Evolutionary conservation across 2,888 invertebrate species (phyloP), one percentile per base, ranked within the genome.

Genomic region (Papilio elwesi): DNA sequence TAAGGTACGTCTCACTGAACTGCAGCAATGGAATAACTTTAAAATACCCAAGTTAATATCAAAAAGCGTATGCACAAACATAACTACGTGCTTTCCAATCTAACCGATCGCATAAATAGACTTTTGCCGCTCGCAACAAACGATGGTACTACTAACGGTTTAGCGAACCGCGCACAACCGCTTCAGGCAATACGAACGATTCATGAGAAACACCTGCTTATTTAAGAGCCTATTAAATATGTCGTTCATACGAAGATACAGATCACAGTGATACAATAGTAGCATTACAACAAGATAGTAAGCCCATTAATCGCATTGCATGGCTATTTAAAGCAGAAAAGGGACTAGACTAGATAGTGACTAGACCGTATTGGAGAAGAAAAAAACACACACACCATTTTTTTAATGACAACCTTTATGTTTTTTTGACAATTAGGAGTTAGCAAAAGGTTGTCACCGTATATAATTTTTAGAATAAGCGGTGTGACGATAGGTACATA

Each of bases 291-390:
- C 7, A 26, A 65, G 13, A 52, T 52, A 70, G 53, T 52, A 70
- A 73, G 71, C 65, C 57, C 68, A 51, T 73, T 68, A 62, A 74
- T 49, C 64, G 49, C 71, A 47, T 52, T 43, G 36, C 15, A 38
- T 59, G 16, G 13, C 16, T 53, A 16, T 68, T 48, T 52, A 51
- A n/a, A 16, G 16, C 1, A 67, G 47, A 2, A 10, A 66, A 51
- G 26, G 36, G 8, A 26, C 26, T 26, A 26, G 26, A n/a, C n/a
- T n/a, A n/a, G n/a, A n/a, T n/a, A 51, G 26, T 26, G 8, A 26
- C 26, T 26, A 26, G 26, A 2, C 26, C 26, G 26, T 26, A 4
- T 26, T 26, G 26, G 1, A 26, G 4, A 26, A 26, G 2, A 26
- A 26, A 26, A 26, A 1, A 26, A 26, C 26, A 26, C 26, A 26